phyloP scores from a whole-genome alignment of 2,888 invertebrate genomes.

The Drosophila parthenogenetica region DNA sequence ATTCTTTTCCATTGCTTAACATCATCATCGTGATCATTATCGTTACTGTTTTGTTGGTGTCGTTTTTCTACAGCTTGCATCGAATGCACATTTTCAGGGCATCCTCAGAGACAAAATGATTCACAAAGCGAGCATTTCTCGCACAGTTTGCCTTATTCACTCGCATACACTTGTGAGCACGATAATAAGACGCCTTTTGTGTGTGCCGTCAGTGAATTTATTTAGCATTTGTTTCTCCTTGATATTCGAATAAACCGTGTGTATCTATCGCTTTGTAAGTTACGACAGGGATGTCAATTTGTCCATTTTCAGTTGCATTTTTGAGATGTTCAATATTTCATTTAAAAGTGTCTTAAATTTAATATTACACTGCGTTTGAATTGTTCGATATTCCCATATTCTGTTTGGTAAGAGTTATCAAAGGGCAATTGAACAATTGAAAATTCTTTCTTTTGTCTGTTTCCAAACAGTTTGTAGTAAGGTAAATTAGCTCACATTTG shows the following conservation, averaged over 20 bases:
- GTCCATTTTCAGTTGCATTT: too few relatives aligned
- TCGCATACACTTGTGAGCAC: slow-evolving; percentile 37
- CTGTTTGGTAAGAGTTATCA: background rate
- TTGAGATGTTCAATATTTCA: background rate
- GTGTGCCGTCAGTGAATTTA: slow-evolving; percentile 40
- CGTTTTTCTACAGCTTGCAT: slow-evolving; percentile 21
- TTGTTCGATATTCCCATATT: too few relatives aligned
- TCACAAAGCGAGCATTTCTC: slow-evolving; percentile 72
- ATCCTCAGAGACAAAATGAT: slow-evolving; percentile 55
- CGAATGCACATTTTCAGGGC: slow-evolving; percentile 48
- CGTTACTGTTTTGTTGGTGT: slow-evolving; percentile 3
- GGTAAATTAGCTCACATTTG: slow-evolving; percentile 2
- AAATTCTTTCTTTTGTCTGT: background rate
- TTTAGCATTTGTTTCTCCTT: slow-evolving; percentile 28
- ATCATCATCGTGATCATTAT: slow-evolving; percentile 3
- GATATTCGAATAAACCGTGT: slow-evolving; percentile 12
- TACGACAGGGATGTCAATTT: background rate
- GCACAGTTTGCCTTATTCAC: slow-evolving; percentile 63
- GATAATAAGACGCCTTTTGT: slow-evolving; percentile 47
- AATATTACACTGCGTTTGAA: too few relatives aligned
- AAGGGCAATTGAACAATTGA: background rate
- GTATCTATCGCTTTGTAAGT: background rate
- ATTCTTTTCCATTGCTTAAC: slow-evolving; percentile 1
- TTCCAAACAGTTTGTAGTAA: background rate
- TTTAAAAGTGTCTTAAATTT: background rate